Percentiles rank a stretch among this genome's conserved stretches.
Evolutionary conservation across 2,888 invertebrate genomes (phyloP).

Genomic region (Antheraea yamamai): DNA sequence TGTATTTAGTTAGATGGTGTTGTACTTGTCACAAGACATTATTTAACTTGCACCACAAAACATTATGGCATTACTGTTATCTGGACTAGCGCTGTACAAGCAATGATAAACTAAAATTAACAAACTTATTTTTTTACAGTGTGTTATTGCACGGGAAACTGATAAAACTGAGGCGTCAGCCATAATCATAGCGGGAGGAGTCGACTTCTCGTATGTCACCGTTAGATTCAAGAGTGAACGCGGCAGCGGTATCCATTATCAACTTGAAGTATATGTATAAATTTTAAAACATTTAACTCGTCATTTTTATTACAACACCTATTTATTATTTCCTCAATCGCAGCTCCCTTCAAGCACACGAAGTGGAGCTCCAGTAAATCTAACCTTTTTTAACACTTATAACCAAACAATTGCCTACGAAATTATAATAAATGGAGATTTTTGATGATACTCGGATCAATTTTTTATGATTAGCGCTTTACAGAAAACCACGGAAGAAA

Average conservation of each 20-base stretch:
- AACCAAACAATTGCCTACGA: too few species aligned
- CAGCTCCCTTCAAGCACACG: not conserved
- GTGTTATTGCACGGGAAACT: conserved; percentile 56
- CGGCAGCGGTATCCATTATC: conserved; percentile 54
- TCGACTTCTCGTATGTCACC: conserved; percentile 57
- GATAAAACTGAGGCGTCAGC: conserved; percentile 47
- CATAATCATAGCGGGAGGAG: conserved; percentile 62
- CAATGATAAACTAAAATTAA: not conserved
- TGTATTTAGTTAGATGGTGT: too few species aligned
- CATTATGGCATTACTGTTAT: not conserved
- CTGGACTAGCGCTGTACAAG: not conserved
- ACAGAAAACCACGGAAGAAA: too few species aligned
- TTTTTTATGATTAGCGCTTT: too few species aligned
- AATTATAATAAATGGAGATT: too few species aligned
- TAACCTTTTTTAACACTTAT: too few species aligned
- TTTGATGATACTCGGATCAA: too few species aligned
- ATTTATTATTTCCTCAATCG: not conserved
- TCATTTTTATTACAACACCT: not conserved
- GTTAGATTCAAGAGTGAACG: conserved; percentile 62
- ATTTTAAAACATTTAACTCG: not conserved
- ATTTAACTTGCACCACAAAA: not conserved
- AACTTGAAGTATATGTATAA: conserved; percentile 60
- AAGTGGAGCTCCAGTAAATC: too few species aligned
- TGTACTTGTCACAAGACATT: too few species aligned
- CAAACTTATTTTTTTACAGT: conserved; percentile 47